A percentile compares a stretch with the other conserved stretches of the same genome.
phyloP scores from a whole-genome alignment of 1,140 invertebrate genomes.

The Pectinophora gossypiella region DNA sequence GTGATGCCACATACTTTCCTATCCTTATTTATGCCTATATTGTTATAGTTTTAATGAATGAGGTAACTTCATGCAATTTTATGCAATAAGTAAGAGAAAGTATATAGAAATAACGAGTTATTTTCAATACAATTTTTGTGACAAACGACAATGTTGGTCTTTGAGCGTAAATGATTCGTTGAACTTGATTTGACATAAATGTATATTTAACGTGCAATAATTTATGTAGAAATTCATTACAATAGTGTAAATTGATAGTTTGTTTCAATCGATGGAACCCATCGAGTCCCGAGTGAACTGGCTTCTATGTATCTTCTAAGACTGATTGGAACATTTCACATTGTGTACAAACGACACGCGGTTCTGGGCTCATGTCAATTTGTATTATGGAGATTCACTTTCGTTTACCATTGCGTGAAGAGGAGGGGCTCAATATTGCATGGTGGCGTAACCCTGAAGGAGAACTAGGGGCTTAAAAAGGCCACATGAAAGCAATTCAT shows the following conservation, averaged over 20 bases:
- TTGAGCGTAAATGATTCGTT: slow-evolving; percentile 7
- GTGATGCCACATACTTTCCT: slow-evolving; percentile 57
- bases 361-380: slow-evolving; percentile 55
- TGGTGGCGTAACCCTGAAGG: background rate
- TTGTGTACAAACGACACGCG: slow-evolving; percentile 37
- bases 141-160: slow-evolving; percentile 14
- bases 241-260: slow-evolving; percentile 44
- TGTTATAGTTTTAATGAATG: slow-evolving; percentile 27
- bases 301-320: slow-evolving; percentile 43
- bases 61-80: slow-evolving; percentile 22
- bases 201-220: slow-evolving; percentile 64
- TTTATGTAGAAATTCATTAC: slow-evolving; percentile 54
- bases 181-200: slow-evolving; percentile 28
- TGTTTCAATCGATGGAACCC: slow-evolving; percentile 40
- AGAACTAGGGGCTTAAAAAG: no score
- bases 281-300: slow-evolving; percentile 37
- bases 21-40: slow-evolving; percentile 61
- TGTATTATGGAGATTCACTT: slow-evolving; percentile 31
- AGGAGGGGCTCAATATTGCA: background rate
- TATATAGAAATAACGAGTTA: slow-evolving; percentile 16
- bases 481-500: no score
- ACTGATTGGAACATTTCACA: slow-evolving; percentile 62
- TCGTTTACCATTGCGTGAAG: slow-evolving; percentile 12
- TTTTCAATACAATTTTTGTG: slow-evolving; percentile 34
- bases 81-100: slow-evolving; percentile 31